Conservation (phyloP, 2,888 invertebrate species). For the Sesamia inferens region DNA sequence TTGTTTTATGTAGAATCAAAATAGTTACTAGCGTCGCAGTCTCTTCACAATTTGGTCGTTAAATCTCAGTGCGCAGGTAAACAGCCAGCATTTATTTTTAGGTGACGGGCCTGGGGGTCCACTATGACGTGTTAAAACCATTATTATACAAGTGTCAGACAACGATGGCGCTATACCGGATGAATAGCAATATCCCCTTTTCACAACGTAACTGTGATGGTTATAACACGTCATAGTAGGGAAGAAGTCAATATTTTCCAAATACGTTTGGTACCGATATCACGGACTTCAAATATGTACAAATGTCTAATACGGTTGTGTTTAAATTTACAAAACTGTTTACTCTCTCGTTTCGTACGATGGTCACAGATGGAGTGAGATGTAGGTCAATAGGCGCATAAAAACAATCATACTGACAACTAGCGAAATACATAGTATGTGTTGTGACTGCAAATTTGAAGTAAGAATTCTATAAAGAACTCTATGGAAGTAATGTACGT, state of each 20-base stretch:
- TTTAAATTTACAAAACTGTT: constrained; percentile 66
- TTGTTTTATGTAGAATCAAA: no score
- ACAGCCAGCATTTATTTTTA: no score
- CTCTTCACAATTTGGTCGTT: no score
- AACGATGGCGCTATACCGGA: no score
- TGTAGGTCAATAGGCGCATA: constrained; percentile 72
- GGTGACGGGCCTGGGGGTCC: no score
- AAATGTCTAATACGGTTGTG: constrained; percentile 48
- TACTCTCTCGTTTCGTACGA: constrained; percentile 64
- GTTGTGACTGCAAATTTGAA: constrained; percentile 24
- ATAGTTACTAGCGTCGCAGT: no score
- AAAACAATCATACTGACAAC: constrained; percentile 64
- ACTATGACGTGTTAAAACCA: no score
- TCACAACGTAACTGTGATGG: no score
- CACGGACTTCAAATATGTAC: constrained; percentile 58
- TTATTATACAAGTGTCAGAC: no score
- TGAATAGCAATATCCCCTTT: no score
- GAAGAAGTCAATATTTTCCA: constrained; percentile 35
- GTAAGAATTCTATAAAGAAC: constrained; percentile 24
- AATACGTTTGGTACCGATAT: constrained; percentile 42
- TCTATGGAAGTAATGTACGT: constrained; percentile 11
- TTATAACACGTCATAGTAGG: no score
- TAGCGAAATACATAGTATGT: constrained; percentile 40
- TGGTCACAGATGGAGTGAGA: constrained; percentile 69
- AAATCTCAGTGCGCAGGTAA: no score